These are phyloP conservation scores for Reticulitermes speratus DNA, from an alignment of 1,140 invertebrate genomes.

Conservation along the genomic window DNA sequence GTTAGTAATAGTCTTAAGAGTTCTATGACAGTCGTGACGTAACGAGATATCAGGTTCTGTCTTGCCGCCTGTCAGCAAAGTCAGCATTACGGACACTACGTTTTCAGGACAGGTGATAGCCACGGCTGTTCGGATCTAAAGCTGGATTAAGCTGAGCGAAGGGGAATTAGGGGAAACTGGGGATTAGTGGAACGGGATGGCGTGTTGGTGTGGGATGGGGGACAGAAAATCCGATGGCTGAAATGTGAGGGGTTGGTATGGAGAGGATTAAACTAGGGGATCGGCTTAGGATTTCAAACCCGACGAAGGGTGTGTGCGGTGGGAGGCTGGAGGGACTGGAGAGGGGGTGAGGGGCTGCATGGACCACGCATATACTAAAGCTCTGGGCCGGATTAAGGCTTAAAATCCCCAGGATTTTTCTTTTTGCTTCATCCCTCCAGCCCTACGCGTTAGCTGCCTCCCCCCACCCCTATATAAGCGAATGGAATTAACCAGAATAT, in stretches of 20 bases:
- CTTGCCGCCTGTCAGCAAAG: too few relatives aligned
- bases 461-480: slow-evolving; percentile 19
- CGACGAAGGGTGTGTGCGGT: slow-evolving; percentile 24
- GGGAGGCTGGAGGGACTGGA: background rate
- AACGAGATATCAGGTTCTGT: too few relatives aligned
- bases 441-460: background rate
- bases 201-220: background rate
- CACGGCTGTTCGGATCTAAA: slow-evolving; percentile 39
- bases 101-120: slow-evolving; percentile 30
- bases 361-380: slow-evolving; percentile 24
- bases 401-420: slow-evolving; percentile 27
- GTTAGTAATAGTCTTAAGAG: too few relatives aligned
- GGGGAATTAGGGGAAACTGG: slow-evolving; percentile 51
- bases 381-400: slow-evolving; percentile 28
- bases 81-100: background rate
- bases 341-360: background rate
- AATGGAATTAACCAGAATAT: slow-evolving; percentile 28
- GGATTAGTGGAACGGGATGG: slow-evolving; percentile 46
- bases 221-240: slow-evolving; percentile 31
- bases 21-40: too few relatives aligned
- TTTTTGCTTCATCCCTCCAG: slow-evolving; percentile 21
- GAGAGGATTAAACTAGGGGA: slow-evolving; percentile 34
- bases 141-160: slow-evolving; percentile 54
- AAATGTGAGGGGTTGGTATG: slow-evolving; percentile 26
- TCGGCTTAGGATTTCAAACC: slow-evolving; percentile 27